Evolutionary conservation across 2,888 invertebrate genomes (phyloP), one percentile per base, ranked within the genome.

Genomic region (Latrodectus hesperus): DNA sequence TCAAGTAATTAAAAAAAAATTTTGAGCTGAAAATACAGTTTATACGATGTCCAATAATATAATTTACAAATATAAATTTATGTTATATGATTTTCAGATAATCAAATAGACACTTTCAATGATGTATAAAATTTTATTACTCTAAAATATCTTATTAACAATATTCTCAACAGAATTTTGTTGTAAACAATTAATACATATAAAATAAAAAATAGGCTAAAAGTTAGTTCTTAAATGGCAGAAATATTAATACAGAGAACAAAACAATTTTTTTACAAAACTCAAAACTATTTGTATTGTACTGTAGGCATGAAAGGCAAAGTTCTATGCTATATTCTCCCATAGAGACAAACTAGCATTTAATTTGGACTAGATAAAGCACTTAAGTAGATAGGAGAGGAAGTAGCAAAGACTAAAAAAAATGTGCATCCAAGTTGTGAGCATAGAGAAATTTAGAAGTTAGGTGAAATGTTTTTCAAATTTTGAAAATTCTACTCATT

Each of bases 81-180:
- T 22, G 38, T 38, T 6, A 38, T 38, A 3, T 38, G 38, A 38
- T 38, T 38, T 38, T 38, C 38, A 38, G 38, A 38, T 22, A 22
- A 22, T 38, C 6, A 11, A 60, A 60, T 10, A 3, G 60, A 60
- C 12, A 14, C 60, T 16, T 16, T 60, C 6, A 26, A n/a, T 76
- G 71, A 64, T 60, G 75, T 71, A 77, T 76, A 83, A 83, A 83
- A 83, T 70, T 83, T 83, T 83, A 83, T 83, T 83, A 77, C 68
- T 60, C 83, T 83, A 83, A 83, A 83, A 83, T 83, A 83, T 76
- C 53, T 83, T 76, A 55, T 70, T 78, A 76, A 82, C 81, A 82
- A 71, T 83, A 71, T 71, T 80, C 51, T 80, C 51, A 22, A 83
- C 83, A 83, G 71, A 83, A 83, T 51, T 76, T 49, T 22, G 22